Base-by-base conservation (phyloP, 2,113 vertebrate species). In the Nothobranchius kuhntae region DNA sequence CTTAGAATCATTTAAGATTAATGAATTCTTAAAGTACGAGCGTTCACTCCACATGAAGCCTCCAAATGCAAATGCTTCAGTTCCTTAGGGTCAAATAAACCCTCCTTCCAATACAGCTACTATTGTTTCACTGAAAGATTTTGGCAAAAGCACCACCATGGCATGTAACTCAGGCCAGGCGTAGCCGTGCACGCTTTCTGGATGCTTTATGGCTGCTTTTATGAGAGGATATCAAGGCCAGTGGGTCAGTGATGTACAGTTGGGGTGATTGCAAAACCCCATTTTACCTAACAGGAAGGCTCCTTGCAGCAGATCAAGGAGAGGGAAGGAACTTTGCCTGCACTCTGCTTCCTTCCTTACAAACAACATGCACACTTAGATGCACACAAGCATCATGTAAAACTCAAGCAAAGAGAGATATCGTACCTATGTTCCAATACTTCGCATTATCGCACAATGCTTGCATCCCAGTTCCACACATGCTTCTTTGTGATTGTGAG, bases 81-180 rank as follows among this genome's bases (percentile, higher is more conserved):
- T 1, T 78, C 80, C 71, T 76, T 50, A 66, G 83, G 82, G 83
- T 45, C 66, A 71, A 71, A 85, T 86, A 75, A 90, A 86, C 68
- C 4, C 4, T 38, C 24, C 54, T 85, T 70, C 59, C 61, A 61
- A 83, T 85, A 85, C 71, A 83, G 83, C 69, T 68, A 1, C 69
- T 68, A 79, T 86, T 88, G 85, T 90, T 85, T 58, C 44, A 51
- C 26, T 46, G 58, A 61, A 80, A 55, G 53, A 50, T 21, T 59
- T 66, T 71, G 30, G 64, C 82, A 76, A 76, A 80, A 4, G 9
- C 38, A 7, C 38, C 9, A 1, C 70, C 80, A 60, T 3, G 10
- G 59, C 7, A 15, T 66, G 68, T 66, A 80, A 78, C 72, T 75
- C 11, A 80, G 66, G 57, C 68, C 65, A 85, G 76, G 52, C 67